phyloP scores from a whole-genome alignment of 2,888 invertebrate species.

The Phalangium opilio region DNA sequence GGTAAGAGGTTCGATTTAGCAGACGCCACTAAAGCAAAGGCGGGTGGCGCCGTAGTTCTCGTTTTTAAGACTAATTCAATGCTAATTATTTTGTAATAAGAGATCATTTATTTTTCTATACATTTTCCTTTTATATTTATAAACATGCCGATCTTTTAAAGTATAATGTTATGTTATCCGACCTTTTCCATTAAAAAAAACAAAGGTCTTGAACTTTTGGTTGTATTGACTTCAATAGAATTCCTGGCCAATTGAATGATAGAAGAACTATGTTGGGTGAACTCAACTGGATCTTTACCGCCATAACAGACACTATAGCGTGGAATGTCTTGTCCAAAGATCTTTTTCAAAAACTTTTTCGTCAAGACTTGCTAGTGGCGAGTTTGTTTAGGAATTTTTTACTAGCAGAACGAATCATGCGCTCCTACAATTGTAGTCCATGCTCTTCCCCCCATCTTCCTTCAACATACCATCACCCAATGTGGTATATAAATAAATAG shows the following conservation, averaged over 20 bases:
- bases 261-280: conserved; percentile 94
- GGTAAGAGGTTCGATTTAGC: too few species aligned
- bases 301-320: conserved; percentile 98
- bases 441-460: conserved; percentile 82
- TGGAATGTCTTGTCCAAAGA: conserved; percentile 94
- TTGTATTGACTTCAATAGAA: too few species aligned
- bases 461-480: conserved; percentile 55
- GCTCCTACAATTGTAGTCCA: conserved; percentile 94
- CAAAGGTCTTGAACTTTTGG: too few species aligned
- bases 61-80: too few species aligned
- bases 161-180: too few species aligned
- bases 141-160: too few species aligned
- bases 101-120: too few species aligned
- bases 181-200: too few species aligned
- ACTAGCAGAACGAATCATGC: conserved; percentile 85
- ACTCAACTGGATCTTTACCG: conserved; percentile 99
- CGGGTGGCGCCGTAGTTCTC: too few species aligned
- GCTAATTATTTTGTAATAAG: too few species aligned
- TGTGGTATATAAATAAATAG: conserved; percentile 37
- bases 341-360: conserved; percentile 86
- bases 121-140: not conserved
- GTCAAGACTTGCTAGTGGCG: conserved; percentile 95
- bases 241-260: conserved; percentile 88
- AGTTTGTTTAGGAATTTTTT: conserved; percentile 93
- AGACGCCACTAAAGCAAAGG: too few species aligned